Percentiles rank a stretch among this genome's conserved stretches.
Conservation (phyloP, 2,797 vertebrate species). For the Diglossa cyanea region DNA sequence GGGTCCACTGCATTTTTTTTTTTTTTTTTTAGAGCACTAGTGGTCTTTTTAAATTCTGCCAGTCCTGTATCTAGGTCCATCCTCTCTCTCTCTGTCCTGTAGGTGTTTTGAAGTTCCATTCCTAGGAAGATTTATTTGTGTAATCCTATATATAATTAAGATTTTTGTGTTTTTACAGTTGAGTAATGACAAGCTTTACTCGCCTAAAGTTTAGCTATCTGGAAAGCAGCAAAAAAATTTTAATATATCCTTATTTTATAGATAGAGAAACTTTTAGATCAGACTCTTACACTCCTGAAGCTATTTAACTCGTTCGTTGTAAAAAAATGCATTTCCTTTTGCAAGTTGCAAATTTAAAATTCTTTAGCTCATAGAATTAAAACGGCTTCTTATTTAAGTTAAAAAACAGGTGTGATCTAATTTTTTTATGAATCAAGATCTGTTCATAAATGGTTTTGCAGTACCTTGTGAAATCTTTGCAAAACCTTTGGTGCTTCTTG, state of each 20-base stretch:
- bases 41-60: background rate
- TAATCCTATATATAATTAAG: background rate
- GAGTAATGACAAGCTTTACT: background rate
- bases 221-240: background rate
- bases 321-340: background rate
- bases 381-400: background rate
- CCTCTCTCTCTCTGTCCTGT: background rate
- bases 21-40: background rate
- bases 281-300: background rate
- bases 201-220: background rate
- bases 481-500: background rate
- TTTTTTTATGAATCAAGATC: background rate
- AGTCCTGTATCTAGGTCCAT: background rate
- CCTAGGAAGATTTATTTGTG: background rate
- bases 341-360: background rate
- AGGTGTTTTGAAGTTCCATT: background rate
- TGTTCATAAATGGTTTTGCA: background rate
- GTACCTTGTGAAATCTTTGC: background rate
- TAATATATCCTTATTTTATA: background rate
- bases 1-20: background rate
- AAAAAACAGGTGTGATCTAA: background rate
- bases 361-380: background rate
- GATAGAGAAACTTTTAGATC: background rate
- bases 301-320: background rate
- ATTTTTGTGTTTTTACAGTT: background rate